A percentile compares a stretch with the other conserved stretches of the same genome.
Conservation (phyloP, 23 tunicate genomes). For the Phallusia fumigata region DNA sequence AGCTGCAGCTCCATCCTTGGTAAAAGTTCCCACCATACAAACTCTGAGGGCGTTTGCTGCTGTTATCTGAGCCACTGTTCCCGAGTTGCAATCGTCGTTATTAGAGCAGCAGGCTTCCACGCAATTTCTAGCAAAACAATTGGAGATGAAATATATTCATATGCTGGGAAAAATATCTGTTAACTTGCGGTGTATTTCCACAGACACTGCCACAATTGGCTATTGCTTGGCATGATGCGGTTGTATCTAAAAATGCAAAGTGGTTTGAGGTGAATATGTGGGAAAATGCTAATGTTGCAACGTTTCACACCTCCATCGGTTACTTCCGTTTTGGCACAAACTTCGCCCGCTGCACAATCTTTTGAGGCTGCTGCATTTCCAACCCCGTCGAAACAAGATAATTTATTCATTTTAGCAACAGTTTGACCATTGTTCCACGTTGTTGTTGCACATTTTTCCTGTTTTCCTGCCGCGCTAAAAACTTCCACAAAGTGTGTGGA, state of each 20-base stretch:
- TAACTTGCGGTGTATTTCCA: background rate
- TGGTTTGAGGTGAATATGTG: background rate
- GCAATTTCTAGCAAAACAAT: background rate
- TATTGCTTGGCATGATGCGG: background rate
- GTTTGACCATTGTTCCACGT: too few species aligned
- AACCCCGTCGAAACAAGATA: background rate
- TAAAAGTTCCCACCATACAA: background rate
- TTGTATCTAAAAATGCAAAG: background rate
- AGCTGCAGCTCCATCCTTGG: background rate
- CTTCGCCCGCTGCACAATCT: background rate
- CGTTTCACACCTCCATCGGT: background rate
- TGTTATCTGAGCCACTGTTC: background rate
- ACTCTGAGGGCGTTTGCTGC: background rate
- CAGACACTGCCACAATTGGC: background rate
- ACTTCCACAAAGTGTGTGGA: too few species aligned
- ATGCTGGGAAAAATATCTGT: background rate
- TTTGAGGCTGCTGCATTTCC: background rate
- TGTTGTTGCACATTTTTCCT: too few species aligned
- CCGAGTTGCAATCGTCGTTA: background rate
- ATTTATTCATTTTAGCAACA: background rate
- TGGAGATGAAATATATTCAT: background rate
- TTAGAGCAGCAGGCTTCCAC: background rate
- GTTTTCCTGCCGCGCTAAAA: too few species aligned
- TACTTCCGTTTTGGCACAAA: background rate
- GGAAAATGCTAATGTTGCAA: background rate